Conservation (phyloP, 2,888 invertebrate genomes). For the Cordilura impudica region DNA sequence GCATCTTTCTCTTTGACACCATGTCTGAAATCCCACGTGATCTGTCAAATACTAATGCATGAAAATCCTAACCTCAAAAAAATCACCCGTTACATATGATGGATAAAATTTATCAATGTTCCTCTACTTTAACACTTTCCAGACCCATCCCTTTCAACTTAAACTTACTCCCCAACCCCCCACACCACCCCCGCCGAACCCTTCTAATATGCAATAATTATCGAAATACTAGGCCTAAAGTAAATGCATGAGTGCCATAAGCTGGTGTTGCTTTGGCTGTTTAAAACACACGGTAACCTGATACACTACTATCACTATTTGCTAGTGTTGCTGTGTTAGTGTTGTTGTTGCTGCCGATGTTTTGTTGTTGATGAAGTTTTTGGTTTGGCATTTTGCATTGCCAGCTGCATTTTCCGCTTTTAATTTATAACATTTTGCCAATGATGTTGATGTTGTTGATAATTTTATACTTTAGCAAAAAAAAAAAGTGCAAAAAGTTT, state of each 20-base stretch:
- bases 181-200: neutral
- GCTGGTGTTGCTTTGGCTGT: slow-evolving; percentile 38
- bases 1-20: too few relatives aligned
- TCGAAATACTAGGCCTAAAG: slow-evolving; percentile 50
- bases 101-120: slow-evolving; percentile 24
- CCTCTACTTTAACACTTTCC: slow-evolving; percentile 2
- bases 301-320: neutral
- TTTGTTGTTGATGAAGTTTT: slow-evolving; percentile 16
- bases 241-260: slow-evolving; percentile 54
- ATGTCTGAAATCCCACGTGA: too few relatives aligned
- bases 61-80: too few relatives aligned
- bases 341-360: neutral
- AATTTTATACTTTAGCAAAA: slow-evolving; percentile 52
- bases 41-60: too few relatives aligned
- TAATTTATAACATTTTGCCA: slow-evolving; percentile 59
- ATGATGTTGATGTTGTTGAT: slow-evolving; percentile 42
- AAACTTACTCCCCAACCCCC: neutral
- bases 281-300: neutral
- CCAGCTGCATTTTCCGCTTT: slow-evolving; percentile 62
- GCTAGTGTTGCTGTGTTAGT: slow-evolving; percentile 22
- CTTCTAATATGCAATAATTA: slow-evolving; percentile 51
- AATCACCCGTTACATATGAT: too few relatives aligned
- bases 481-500: slow-evolving; percentile 30
- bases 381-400: slow-evolving; percentile 56
- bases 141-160: neutral